A percentile compares a stretch with the other conserved stretches of the same genome.
Conservation (phyloP, 2,888 invertebrate genomes). For the Ophraella communa region DNA sequence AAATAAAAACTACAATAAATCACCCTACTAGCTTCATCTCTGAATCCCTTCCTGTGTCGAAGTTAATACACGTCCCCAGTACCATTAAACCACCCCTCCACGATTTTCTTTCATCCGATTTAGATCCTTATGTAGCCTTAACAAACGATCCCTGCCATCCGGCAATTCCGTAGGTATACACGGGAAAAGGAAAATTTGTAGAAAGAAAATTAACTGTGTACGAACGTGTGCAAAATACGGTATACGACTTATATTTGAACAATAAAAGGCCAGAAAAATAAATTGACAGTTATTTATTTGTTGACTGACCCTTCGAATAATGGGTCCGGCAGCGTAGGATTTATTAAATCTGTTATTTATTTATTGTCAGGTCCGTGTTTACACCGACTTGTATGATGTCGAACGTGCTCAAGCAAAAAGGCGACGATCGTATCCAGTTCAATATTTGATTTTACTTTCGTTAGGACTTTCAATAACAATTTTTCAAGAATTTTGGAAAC, state of each 20-base stretch:
- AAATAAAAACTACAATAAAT: conserved; percentile 13
- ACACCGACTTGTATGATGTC: not conserved
- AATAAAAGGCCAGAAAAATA: conserved; percentile 40
- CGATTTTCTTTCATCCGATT: conserved; percentile 25
- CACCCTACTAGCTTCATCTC: conserved; percentile 18
- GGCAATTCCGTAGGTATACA: conserved; percentile 20
- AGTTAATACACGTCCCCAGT: conserved; percentile 22
- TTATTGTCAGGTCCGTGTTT: conserved; percentile 15
- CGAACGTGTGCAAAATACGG: conserved; percentile 47
- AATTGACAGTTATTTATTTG: conserved; percentile 47
- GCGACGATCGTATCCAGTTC: too few species aligned
- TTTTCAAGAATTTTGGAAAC: too few species aligned
- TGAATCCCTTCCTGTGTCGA: conserved; percentile 23
- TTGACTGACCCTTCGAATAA: conserved; percentile 26
- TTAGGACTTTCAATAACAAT: too few species aligned
- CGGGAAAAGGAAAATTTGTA: conserved; percentile 38
- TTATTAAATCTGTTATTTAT: conserved; percentile 38
- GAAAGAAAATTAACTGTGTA: conserved; percentile 50
- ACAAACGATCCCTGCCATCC: conserved; percentile 1
- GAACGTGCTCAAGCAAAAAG: too few species aligned
- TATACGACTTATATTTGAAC: conserved; percentile 43
- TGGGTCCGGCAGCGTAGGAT: conserved; percentile 21
- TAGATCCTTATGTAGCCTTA: conserved; percentile 13
- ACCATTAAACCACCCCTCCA: conserved; percentile 21
- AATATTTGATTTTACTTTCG: too few species aligned